Evolutionary conservation across 2,888 invertebrate genomes (phyloP), one percentile per base, ranked within the genome.

Genomic region (Xylophagus ater): DNA sequence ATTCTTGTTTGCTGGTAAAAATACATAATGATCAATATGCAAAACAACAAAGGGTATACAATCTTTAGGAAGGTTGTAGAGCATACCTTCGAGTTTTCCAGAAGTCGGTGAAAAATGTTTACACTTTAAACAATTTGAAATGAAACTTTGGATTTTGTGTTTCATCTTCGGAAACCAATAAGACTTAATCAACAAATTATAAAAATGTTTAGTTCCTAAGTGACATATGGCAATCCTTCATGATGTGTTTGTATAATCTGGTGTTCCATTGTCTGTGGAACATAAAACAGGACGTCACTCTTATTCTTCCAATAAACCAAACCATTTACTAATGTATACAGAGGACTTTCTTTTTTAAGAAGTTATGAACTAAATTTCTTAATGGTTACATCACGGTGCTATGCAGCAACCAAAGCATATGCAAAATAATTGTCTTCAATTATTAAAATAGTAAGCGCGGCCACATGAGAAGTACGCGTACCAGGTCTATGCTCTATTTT

Each of bases 11-110:
- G 43, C 51, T 7, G 51, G 49, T 40, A 62, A 62, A 3, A 60
- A 62, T 2, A 63, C 62, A 7, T 61, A 40, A 43, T 65, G 64
- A 43, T 67, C 64, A 0, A 66, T 38, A n/a, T 65, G 62, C 14
- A 66, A 19, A 0, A 57, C 62, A 35, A 62, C 54, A 30, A 66
- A 59, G 0, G 62, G 63, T 7, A 51, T 46, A 1, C 50, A 40
- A 4, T 54, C 47, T 35, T 64, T 63, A 13, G 54, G 51, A 20
- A 65, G 63, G 1, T 58, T 58, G 37, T 62, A 53, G 4, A 64
- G 38, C 8, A 49, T 45, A 13, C 61, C 60, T 35, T 54, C 52
- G 10, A 34, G 33, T 3, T 47, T 44, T 0, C 45, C 46, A 0
- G 37, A 29, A 42, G 62, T 61, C 8, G 51, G 48, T 21, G 56